Conservation (phyloP, 2,888 invertebrate species). For the Eubasilissa splendida region DNA sequence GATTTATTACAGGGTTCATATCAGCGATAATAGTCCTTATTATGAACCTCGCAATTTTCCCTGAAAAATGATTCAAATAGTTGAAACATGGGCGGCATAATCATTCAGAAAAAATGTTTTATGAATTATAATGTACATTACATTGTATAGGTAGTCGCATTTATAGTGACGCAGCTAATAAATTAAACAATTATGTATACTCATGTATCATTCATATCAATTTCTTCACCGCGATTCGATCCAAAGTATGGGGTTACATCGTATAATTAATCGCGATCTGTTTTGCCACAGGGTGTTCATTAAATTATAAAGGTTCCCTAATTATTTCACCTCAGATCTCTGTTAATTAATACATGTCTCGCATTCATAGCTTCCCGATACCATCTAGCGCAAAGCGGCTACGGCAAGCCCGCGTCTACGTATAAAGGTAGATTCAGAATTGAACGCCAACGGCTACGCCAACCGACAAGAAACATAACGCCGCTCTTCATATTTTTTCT, state of each 20-base stretch:
- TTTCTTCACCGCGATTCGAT: not conserved
- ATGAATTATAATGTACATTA: too few species aligned
- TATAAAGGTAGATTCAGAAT: too few species aligned
- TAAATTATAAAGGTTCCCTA: constrained; percentile 34
- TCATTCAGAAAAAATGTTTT: too few species aligned
- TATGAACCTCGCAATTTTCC: too few species aligned
- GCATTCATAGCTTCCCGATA: constrained; percentile 34
- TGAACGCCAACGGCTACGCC: too few species aligned
- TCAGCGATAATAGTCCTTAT: too few species aligned
- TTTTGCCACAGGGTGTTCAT: constrained; percentile 25
- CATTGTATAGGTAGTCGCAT: not conserved
- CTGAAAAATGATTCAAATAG: too few species aligned
- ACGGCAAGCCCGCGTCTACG: not conserved
- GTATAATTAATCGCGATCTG: constrained; percentile 32
- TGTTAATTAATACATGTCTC: constrained; percentile 35
- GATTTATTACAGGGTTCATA: too few species aligned
- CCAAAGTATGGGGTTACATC: constrained; percentile 2
- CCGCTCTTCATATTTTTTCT: too few species aligned
- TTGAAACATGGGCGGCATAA: too few species aligned
- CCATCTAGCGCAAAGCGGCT: not conserved
- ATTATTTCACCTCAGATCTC: constrained; percentile 33
- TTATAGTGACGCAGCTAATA: not conserved
- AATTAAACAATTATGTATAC: not conserved
- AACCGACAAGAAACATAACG: too few species aligned
- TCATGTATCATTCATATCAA: constrained; percentile 10